Conservation (phyloP, 1,140 invertebrate genomes). For the Caenorhabditis remanei region DNA sequence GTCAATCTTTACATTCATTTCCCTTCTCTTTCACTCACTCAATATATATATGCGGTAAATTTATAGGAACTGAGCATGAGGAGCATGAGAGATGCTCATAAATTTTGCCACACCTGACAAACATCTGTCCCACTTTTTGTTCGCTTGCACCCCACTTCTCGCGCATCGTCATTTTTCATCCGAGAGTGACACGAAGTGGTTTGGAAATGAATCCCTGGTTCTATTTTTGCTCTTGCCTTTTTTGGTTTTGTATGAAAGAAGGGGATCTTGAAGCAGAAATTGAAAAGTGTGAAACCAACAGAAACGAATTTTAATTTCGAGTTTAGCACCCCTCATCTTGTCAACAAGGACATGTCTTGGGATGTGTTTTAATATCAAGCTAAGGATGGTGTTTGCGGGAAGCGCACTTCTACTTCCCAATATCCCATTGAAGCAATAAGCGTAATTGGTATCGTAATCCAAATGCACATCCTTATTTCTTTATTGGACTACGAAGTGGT, state of each 20-base stretch:
- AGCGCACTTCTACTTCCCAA: constrained; percentile 39
- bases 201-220: background rate
- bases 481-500: constrained; percentile 26
- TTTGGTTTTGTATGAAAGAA: background rate
- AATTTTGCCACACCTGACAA: constrained; percentile 53
- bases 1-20: background rate
- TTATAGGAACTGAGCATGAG: constrained; percentile 17
- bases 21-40: background rate
- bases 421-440: constrained; percentile 32
- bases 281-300: background rate
- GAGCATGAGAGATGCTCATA: constrained; percentile 39
- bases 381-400: constrained; percentile 40
- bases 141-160: background rate
- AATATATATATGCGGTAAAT: constrained; percentile 31
- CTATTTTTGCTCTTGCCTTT: background rate
- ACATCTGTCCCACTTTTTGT: constrained; percentile 9
- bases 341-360: constrained; percentile 9
- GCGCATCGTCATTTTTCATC: constrained; percentile 49
- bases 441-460: constrained; percentile 50
- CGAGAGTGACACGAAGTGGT: constrained; percentile 44
- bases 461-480: constrained; percentile 27
- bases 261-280: too few relatives aligned
- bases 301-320: constrained; percentile 31
- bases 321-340: constrained; percentile 21
- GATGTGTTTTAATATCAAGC: constrained; percentile 47